Evolutionary conservation across 2,888 invertebrate species (phyloP), one percentile per base, ranked within the genome.

Genomic region (Autographa gamma): DNA sequence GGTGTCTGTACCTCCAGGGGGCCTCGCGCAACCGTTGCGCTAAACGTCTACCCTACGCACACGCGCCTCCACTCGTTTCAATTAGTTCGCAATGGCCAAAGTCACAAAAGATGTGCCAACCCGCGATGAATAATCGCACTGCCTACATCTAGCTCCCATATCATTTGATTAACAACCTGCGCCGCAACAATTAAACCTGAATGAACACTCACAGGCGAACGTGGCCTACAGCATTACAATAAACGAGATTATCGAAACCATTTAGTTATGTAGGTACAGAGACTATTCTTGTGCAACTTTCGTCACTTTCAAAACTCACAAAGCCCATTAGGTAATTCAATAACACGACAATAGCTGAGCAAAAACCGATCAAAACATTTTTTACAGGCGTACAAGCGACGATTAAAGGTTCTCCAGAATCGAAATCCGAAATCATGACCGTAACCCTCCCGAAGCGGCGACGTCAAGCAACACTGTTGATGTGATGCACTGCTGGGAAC

Each of bases 401-500:
- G 84, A 87, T 85, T 84, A 85, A 85, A 86, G 81, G 76, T 76
- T 82, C 77, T 77, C 82, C 79, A 87, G 85, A 86, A 84, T 82
- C 82, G 85, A 85, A 82, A 80, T 82, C 80, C 81, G 72, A 87
- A 89, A 87, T 87, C 88, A 91, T 87, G 90, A 90, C 89, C 92
- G 90, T 91, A 89, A 90, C 89, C 88, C 87, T 86, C 73, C 68
- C 71, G 48, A 48, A n/a, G 48, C 48, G 48, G 14, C 48, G 76
- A 74, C 79, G 80, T 68, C 81, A 83, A 78, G 85, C 89, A 87
- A 91, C 90, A 87, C 84, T 87, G 89, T 89, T 88, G 85, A 87
- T 89, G 87, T 88, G 92, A 88, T 90, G 88, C 92, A 89, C 92
- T 91, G 93, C 93, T 95, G 95, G 92, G 95, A 95, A 95, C 94